These are phyloP conservation scores for Macrocentrus cingulum DNA, from an alignment of 1,140 invertebrate species.

Conservation along the genomic window DNA sequence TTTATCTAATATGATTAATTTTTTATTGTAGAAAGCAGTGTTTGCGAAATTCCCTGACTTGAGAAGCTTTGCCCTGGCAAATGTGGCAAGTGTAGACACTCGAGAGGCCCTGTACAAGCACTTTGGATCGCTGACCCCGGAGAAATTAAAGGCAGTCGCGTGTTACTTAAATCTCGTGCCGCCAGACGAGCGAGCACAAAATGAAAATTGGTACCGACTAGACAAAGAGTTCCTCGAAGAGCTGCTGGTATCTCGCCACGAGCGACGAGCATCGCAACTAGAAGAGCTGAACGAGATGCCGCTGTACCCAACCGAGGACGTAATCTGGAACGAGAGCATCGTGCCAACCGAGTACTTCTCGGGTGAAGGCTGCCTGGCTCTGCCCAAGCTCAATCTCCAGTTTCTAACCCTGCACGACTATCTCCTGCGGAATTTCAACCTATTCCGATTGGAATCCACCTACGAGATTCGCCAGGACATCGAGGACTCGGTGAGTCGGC, in stretches of 20 bases:
- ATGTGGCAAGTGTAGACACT: conserved; percentile 93
- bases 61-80: conserved; percentile 84
- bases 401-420: conserved; percentile 99
- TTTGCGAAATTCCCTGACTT: conserved; percentile 91
- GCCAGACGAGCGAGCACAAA: conserved; percentile 67
- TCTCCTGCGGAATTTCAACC: conserved; percentile 93
- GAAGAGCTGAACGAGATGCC: conserved; percentile 97
- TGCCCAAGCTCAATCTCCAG: conserved; percentile 98
- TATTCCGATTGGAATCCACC: conserved; percentile 97
- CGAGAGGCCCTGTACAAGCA: conserved; percentile 82
- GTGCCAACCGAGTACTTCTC: conserved; percentile 97
- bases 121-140: conserved; percentile 77
- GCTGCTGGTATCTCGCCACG: conserved; percentile 83
- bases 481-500: conserved; percentile 90
- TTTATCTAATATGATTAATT: no score
- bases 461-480: conserved; percentile 99
- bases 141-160: conserved; percentile 81
- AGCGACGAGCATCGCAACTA: conserved; percentile 86
- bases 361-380: conserved; percentile 90
- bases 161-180: conserved; percentile 86
- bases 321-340: conserved; percentile 99
- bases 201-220: conserved; percentile 73
- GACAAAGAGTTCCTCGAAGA: conserved; percentile 83
- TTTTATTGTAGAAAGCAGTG: conserved; percentile 74
- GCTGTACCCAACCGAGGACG: conserved; percentile 95